These are phyloP conservation scores for Myzus persicae DNA, from an alignment of 1,140 invertebrate species.

Conservation along the genomic window DNA sequence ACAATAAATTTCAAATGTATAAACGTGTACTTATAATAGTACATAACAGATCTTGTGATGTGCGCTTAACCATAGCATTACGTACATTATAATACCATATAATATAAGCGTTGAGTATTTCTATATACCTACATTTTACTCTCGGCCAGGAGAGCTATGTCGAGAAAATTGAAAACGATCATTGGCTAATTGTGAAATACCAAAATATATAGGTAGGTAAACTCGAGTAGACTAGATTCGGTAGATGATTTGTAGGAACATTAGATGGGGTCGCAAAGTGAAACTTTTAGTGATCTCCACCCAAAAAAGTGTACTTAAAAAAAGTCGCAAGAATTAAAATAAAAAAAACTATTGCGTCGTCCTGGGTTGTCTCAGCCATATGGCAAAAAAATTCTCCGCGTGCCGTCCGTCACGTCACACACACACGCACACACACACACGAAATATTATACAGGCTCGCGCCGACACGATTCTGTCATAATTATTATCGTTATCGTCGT, in stretches of 20 bases:
- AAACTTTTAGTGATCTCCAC: not conserved
- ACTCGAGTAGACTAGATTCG: not conserved
- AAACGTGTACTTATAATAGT: too few relatives aligned
- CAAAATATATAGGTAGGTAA: not conserved
- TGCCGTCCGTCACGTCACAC: not conserved
- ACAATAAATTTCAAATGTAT: too few relatives aligned
- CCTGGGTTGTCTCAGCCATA: not conserved
- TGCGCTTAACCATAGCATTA: not conserved
- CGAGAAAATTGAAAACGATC: too few relatives aligned
- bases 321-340: not conserved
- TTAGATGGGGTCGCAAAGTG: not conserved
- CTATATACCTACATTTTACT: too few relatives aligned
- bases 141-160: too few relatives aligned
- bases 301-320: not conserved
- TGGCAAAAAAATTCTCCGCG: not conserved
- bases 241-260: not conserved
- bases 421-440: not conserved
- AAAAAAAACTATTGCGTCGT: not conserved
- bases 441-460: not conserved
- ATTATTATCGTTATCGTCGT: slow-evolving; percentile 19
- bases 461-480: slow-evolving; percentile 17
- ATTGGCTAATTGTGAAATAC: not conserved
- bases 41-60: too few relatives aligned
- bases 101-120: too few relatives aligned
- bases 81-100: too few relatives aligned